A percentile compares a stretch with the other conserved stretches of the same genome.
Conservation (phyloP, 2,113 vertebrate species). For the Oenanthe melanoleuca region DNA sequence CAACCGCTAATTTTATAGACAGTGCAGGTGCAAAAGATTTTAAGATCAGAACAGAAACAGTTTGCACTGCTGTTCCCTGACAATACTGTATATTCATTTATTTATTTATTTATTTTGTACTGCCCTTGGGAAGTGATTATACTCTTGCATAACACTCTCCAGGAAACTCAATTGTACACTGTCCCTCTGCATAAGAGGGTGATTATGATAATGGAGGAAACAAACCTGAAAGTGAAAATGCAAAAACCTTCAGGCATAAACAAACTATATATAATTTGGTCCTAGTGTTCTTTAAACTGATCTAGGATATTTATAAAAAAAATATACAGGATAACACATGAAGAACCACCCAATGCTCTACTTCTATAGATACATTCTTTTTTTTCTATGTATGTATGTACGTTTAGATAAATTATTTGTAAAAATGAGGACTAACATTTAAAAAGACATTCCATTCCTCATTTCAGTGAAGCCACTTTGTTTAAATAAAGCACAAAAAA, state of each 20-base stretch:
- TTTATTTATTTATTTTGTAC: neutral
- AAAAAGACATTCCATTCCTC: neutral
- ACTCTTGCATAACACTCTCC: neutral
- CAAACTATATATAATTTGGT: neutral
- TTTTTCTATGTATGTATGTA: neutral
- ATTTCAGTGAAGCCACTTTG: neutral
- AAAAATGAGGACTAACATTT: neutral
- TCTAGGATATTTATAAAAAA: neutral
- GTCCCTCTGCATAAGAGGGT: neutral
- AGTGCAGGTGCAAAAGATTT: neutral
- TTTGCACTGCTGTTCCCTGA: neutral
- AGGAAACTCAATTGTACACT: neutral
- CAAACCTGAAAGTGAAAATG: neutral
- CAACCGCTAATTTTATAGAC: neutral
- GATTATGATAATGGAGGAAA: neutral
- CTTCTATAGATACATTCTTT: neutral
- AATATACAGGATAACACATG: neutral
- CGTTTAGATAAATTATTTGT: neutral
- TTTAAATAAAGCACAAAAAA: neutral
- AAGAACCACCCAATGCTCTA: neutral
- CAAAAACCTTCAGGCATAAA: neutral
- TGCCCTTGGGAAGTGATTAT: neutral
- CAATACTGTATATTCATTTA: neutral
- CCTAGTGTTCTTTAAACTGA: neutral
- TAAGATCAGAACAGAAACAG: neutral